Evolutionary conservation across 2,888 invertebrate genomes (phyloP).

Genomic region (Anagyrus pseudococci): DNA sequence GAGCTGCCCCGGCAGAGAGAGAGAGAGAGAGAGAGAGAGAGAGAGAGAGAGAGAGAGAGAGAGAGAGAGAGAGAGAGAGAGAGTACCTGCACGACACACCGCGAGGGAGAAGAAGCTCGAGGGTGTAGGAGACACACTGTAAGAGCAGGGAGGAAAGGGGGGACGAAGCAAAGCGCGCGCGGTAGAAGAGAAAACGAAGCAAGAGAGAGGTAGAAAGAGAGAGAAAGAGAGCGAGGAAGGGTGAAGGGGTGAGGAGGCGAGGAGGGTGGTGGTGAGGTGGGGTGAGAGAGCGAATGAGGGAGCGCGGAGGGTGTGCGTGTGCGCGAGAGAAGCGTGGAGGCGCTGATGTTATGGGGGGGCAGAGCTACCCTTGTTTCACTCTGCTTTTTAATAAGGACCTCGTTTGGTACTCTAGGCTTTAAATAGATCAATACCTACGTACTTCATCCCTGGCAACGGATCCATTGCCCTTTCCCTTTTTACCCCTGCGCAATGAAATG

Average conservation of each 20-base stretch:
- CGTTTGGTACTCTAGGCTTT: constrained; percentile 63
- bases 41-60: neutral
- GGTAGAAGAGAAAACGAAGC: no score
- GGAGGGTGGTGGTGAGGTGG: constrained; percentile 30
- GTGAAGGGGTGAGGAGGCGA: constrained; percentile 21
- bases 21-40: neutral
- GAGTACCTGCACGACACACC: no score
- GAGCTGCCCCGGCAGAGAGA: neutral
- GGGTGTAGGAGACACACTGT: constrained; percentile 17
- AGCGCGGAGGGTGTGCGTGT: constrained; percentile 24
- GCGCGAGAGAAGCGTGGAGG: constrained; percentile 1
- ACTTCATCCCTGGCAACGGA: constrained; percentile 62
- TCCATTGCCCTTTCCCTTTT: constrained; percentile 55
- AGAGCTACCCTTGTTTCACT: constrained; percentile 37
- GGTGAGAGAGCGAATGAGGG: constrained; percentile 39
- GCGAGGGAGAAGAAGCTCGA: no score
- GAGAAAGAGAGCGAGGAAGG: constrained; percentile 29
- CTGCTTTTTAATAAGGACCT: constrained; percentile 63
- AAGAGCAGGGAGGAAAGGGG: no score
- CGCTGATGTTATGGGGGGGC: constrained; percentile 1
- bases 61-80: neutral
- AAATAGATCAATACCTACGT: constrained; percentile 62
- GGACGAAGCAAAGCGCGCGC: no score
- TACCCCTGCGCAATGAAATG: constrained; percentile 60
- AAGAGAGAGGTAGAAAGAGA: constrained; percentile 14